Percentiles rank a stretch among this genome's conserved stretches.
These are phyloP conservation scores for Dilophus febrilis DNA, from an alignment of 2,888 invertebrate genomes.

Conservation along the genomic window DNA sequence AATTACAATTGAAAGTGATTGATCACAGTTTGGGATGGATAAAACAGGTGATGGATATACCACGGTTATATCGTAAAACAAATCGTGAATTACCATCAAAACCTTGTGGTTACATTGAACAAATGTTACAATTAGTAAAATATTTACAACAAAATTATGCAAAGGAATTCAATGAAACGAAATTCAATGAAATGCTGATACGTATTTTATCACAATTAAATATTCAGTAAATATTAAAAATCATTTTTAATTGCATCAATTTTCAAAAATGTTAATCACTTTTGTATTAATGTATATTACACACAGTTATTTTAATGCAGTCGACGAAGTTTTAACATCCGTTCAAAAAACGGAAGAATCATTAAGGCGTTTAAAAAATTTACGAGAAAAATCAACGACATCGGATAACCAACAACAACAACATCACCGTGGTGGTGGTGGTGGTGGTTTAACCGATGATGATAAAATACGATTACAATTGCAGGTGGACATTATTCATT, in stretches of 20 bases:
- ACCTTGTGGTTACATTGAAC: conserved; percentile 62
- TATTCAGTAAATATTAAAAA: conserved; percentile 27
- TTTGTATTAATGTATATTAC: background rate
- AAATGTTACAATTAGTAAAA: conserved; percentile 32
- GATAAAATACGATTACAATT: conserved; percentile 88
- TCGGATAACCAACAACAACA: conserved; percentile 18
- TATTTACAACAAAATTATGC: conserved; percentile 38
- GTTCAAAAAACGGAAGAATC: conserved; percentile 94
- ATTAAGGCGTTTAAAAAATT: conserved; percentile 71
- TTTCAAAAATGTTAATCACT: background rate
- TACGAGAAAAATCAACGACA: conserved; percentile 39
- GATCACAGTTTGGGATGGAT: conserved; percentile 39
- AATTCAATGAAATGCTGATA: conserved; percentile 27
- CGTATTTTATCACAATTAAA: conserved; percentile 31
- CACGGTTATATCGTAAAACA: conserved; percentile 79
- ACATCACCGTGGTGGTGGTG: conserved; percentile 19
- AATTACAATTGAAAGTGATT: conserved; percentile 27
- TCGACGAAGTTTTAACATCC: conserved; percentile 76
- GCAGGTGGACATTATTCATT: conserved; percentile 66
- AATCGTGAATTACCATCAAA: conserved; percentile 73
- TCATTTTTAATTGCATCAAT: background rate
- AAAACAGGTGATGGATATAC: conserved; percentile 81
- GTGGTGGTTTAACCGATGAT: conserved; percentile 52
- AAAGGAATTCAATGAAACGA: conserved; percentile 23
- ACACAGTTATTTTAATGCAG: conserved; percentile 48